Percentiles rank a stretch among this genome's conserved stretches.
Conservation (phyloP, 2,888 invertebrate species). For the Agrypnus murinus region DNA sequence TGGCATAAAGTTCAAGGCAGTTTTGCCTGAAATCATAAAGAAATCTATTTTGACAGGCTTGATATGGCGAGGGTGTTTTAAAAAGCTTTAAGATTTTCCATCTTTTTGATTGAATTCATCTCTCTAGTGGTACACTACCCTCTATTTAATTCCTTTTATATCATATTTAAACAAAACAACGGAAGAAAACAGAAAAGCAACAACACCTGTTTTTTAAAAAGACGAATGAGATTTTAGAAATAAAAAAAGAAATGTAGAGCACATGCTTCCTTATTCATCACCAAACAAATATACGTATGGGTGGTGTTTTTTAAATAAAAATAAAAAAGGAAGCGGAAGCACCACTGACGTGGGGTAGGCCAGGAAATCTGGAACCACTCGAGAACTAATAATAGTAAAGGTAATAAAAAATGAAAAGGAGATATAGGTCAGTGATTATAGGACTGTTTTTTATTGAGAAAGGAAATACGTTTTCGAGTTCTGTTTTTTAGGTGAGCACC, state of each 20-base stretch:
- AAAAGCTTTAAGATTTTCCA: no score
- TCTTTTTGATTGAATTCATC: no score
- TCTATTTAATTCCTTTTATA: no score
- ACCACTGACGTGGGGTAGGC: constrained; percentile 35
- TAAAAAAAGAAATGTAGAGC: constrained; percentile 13
- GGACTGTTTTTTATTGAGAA: constrained; percentile 28
- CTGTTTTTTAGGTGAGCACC: constrained; percentile 8
- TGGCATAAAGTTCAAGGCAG: neutral
- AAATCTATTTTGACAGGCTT: no score
- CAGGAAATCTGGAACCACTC: constrained; percentile 45
- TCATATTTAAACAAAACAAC: no score
- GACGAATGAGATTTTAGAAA: constrained; percentile 7
- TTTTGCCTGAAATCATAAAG: no score
- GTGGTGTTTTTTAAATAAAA: constrained; percentile 45
- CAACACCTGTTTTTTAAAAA: constrained; percentile 36
- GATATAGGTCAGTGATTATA: constrained; percentile 49
- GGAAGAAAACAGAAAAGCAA: neutral
- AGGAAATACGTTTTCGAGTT: constrained; percentile 31
- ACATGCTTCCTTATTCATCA: constrained; percentile 26
- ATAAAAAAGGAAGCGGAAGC: constrained; percentile 49
- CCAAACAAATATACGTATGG: constrained; percentile 7
- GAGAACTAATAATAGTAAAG: constrained; percentile 41
- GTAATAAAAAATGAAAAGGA: constrained; percentile 44
- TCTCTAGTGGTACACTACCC: no score
- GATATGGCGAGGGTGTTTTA: no score